Percentiles rank a stretch among this genome's conserved stretches.
Evolutionary conservation across 2,113 vertebrate genomes (phyloP).

Genomic region (Microtus pennsylvanicus): DNA sequence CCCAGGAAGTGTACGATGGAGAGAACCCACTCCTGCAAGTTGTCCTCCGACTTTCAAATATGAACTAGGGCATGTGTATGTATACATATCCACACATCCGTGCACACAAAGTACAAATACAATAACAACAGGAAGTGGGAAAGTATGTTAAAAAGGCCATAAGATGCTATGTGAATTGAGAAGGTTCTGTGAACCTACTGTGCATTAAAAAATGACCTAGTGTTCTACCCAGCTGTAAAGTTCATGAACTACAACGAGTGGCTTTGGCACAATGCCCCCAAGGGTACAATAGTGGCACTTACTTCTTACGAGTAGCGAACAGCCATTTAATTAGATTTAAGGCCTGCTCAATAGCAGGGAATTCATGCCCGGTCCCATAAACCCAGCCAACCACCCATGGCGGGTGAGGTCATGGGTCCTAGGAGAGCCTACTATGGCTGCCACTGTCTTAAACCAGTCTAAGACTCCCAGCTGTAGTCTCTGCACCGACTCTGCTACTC

Average conservation of each 20-base stretch:
- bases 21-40: background rate
- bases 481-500: background rate
- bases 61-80: background rate
- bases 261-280: background rate
- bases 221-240: background rate
- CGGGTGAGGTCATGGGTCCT: background rate
- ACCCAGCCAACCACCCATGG: background rate
- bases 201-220: background rate
- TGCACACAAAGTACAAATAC: background rate
- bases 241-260: background rate
- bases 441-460: background rate
- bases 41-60: background rate
- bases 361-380: background rate
- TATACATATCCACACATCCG: background rate
- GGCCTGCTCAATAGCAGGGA: background rate
- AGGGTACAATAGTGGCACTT: background rate
- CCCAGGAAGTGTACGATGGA: background rate
- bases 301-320: background rate
- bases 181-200: background rate
- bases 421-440: background rate
- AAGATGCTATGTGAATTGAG: background rate
- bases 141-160: background rate
- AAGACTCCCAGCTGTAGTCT: background rate
- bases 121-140: background rate
- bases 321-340: background rate